phyloP scores from a whole-genome alignment of 2,797 vertebrate species.

The Eulemur rubriventer region DNA sequence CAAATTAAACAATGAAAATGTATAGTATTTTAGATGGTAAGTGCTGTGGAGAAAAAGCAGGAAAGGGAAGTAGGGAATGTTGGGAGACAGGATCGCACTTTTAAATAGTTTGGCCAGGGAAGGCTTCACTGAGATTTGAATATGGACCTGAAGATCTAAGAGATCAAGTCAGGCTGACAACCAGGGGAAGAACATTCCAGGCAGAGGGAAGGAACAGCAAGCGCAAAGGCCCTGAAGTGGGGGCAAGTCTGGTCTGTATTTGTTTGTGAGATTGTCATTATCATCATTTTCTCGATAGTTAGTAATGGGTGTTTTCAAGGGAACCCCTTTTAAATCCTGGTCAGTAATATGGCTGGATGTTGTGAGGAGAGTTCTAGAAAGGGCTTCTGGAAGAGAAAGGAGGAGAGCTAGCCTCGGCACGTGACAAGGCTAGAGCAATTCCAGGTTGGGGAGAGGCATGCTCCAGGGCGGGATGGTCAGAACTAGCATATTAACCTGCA shows the following conservation, averaged over 20 bases:
- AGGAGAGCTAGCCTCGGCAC: background rate
- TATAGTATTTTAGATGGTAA: background rate
- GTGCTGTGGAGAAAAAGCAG: background rate
- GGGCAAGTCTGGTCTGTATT: background rate
- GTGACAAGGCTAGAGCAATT: background rate
- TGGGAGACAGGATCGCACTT: background rate
- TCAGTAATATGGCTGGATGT: background rate
- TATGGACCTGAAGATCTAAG: background rate
- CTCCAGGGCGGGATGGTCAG: background rate
- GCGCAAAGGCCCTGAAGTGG: background rate
- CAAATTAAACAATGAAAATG: background rate
- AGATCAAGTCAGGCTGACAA: background rate
- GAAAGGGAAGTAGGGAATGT: background rate
- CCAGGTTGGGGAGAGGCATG: background rate
- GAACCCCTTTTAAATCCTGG: background rate
- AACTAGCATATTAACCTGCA: background rate
- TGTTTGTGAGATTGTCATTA: background rate
- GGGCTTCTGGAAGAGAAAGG: background rate
- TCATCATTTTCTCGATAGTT: background rate
- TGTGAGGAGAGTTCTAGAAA: constrained; percentile 26
- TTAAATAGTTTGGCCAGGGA: background rate
- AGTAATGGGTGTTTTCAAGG: background rate
- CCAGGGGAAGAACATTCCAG: background rate
- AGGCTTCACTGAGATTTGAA: background rate
- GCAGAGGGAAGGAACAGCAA: background rate